Evolutionary conservation across 2,113 vertebrate species (phyloP).

Genomic region (Festucalex cinctus): DNA sequence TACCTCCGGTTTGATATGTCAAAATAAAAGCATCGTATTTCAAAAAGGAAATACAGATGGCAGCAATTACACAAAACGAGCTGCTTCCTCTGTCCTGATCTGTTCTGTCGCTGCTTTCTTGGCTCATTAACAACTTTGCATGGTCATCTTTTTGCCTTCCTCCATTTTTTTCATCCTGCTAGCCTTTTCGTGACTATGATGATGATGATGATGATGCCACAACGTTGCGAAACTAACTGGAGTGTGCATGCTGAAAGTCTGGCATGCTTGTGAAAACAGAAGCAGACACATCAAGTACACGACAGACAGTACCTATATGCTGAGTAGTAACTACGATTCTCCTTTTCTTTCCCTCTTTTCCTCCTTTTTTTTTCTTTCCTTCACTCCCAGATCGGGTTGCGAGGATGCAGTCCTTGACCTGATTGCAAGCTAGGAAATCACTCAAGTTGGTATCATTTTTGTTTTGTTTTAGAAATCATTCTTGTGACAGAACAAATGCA

Average conservation of each 20-base stretch:
- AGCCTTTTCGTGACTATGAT: background rate
- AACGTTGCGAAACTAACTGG: constrained; percentile 12
- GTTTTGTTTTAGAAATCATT: constrained; percentile 1
- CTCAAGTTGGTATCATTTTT: constrained; percentile 62
- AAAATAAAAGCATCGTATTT: too few relatives aligned
- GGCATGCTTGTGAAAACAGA: constrained; percentile 17
- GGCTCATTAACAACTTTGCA: background rate
- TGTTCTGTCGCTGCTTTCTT: background rate
- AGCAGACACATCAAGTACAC: constrained; percentile 7
- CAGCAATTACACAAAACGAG: too few relatives aligned
- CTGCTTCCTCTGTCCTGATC: background rate
- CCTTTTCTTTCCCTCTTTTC: constrained; percentile 27
- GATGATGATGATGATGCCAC: background rate
- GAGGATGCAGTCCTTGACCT: constrained; percentile 72
- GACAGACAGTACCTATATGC: constrained; percentile 17
- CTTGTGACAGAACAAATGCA: background rate
- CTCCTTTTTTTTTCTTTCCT: constrained; percentile 29
- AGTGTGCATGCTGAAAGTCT: constrained; percentile 28
- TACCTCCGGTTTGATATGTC: too few relatives aligned
- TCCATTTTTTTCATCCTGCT: too few relatives aligned
- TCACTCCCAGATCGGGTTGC: constrained; percentile 72
- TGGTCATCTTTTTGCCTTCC: background rate
- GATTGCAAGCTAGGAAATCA: constrained; percentile 67
- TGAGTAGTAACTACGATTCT: constrained; percentile 60
- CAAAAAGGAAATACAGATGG: too few relatives aligned